Evolutionary conservation across 92 coral and sea anemone genomes (phyloP).

Genomic region (Paragorgia papillata): DNA sequence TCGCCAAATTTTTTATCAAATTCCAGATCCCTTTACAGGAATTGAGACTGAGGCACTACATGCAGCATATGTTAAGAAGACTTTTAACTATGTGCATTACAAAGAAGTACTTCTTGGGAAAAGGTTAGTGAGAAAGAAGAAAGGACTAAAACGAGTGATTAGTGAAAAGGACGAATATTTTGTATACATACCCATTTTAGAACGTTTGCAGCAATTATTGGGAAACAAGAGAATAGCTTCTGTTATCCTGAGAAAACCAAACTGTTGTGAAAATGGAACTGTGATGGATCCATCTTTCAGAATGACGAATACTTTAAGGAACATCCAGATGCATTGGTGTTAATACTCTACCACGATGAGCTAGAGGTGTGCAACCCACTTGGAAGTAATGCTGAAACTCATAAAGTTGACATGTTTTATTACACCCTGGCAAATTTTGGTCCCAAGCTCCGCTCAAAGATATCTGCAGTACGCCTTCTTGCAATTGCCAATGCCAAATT

Average conservation of each 20-base stretch:
- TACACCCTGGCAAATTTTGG: slow-evolving; percentile 9
- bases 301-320: slow-evolving; percentile 11
- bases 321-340: slow-evolving; percentile 16
- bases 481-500: slow-evolving; percentile 36
- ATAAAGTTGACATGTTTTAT: slow-evolving; percentile 27
- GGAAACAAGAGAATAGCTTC: slow-evolving; percentile 13
- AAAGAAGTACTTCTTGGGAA: slow-evolving; percentile 19
- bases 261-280: slow-evolving; percentile 12
- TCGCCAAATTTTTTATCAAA: neutral
- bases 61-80: slow-evolving; percentile 18
- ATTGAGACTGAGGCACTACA: slow-evolving; percentile 25
- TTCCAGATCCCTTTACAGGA: slow-evolving; percentile 24
- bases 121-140: slow-evolving; percentile 12
- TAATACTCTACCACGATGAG: slow-evolving; percentile 24
- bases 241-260: neutral
- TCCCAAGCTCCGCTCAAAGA: slow-evolving; percentile 23
- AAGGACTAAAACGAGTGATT: neutral
- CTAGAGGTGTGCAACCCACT: slow-evolving; percentile 25
- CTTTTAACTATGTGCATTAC: slow-evolving; percentile 18
- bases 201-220: slow-evolving; percentile 16
- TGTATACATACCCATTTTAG: slow-evolving; percentile 20
- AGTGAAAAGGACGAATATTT: slow-evolving; percentile 13
- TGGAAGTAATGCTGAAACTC: slow-evolving; percentile 35
- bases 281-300: slow-evolving; percentile 28
- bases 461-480: slow-evolving; percentile 11